These are phyloP conservation scores for Chaetura pelagica DNA, from an alignment of 2,113 vertebrate species.

Conservation along the genomic window DNA sequence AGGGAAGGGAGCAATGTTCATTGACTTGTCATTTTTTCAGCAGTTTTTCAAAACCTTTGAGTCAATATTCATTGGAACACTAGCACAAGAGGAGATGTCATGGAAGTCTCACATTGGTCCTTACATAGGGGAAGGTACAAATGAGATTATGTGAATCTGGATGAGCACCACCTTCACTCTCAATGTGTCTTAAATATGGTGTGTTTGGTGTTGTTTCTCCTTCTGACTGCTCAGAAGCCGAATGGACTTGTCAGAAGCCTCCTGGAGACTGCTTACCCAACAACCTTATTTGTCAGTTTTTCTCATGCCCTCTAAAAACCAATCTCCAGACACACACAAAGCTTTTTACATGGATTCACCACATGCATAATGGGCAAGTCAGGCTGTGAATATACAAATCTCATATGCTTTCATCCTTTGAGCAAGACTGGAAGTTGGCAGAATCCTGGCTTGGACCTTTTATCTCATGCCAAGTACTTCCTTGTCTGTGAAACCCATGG, in stretches of 20 bases:
- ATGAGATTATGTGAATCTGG: background rate
- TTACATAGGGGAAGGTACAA: background rate
- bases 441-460: slow-evolving; percentile 17
- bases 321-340: background rate
- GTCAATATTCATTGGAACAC: background rate
- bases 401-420: background rate
- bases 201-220: background rate
- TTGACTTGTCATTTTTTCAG: background rate
- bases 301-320: background rate
- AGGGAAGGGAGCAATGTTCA: background rate
- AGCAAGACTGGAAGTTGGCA: background rate
- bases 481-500: background rate
- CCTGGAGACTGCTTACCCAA: background rate
- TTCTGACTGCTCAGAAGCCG: background rate
- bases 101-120: background rate
- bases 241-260: background rate
- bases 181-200: background rate
- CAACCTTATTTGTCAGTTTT: rapidly evolving
- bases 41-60: background rate
- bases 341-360: background rate
- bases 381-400: background rate
- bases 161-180: background rate
- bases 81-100: background rate
- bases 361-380: background rate
- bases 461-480: slow-evolving; percentile 30